Percentiles rank a stretch among this genome's conserved stretches.
Conservation (phyloP, 2,113 vertebrate species). For the Oryzias curvinotus region DNA sequence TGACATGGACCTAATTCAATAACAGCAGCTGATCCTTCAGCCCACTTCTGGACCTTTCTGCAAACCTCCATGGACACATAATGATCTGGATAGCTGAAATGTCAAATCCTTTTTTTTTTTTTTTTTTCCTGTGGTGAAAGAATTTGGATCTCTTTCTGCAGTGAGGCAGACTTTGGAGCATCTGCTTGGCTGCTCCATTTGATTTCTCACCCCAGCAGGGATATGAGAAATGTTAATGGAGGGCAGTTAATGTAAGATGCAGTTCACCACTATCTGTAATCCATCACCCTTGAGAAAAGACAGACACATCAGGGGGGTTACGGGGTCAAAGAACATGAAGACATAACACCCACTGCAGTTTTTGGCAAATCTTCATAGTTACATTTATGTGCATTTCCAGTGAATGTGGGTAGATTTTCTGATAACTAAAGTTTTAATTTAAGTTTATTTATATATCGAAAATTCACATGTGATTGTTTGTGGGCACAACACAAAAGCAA, state of each 20-base stretch:
- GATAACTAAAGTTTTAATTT: constrained; percentile 23
- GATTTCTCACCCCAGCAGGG: constrained; percentile 43
- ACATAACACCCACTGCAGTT: constrained; percentile 1
- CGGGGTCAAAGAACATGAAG: constrained; percentile 10
- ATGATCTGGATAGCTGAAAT: constrained; percentile 36
- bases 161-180: not conserved
- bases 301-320: constrained; percentile 11
- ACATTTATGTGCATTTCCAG: constrained; percentile 3
- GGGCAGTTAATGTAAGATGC: constrained; percentile 49
- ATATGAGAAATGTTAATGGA: constrained; percentile 60
- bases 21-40: not conserved
- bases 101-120: constrained; percentile 36
- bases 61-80: not conserved
- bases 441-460: too few species aligned
- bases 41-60: constrained; percentile 12
- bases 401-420: not conserved
- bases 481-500: too few species aligned
- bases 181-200: constrained; percentile 53
- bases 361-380: constrained; percentile 10
- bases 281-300: constrained; percentile 1
- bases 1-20: too few species aligned
- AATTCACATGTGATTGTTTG: too few species aligned
- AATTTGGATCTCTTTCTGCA: constrained; percentile 5
- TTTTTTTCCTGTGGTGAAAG: constrained; percentile 21
- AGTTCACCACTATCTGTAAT: constrained; percentile 31